phyloP scores from a whole-genome alignment of 2,113 vertebrate species.

The Sisor rabdophorus region DNA sequence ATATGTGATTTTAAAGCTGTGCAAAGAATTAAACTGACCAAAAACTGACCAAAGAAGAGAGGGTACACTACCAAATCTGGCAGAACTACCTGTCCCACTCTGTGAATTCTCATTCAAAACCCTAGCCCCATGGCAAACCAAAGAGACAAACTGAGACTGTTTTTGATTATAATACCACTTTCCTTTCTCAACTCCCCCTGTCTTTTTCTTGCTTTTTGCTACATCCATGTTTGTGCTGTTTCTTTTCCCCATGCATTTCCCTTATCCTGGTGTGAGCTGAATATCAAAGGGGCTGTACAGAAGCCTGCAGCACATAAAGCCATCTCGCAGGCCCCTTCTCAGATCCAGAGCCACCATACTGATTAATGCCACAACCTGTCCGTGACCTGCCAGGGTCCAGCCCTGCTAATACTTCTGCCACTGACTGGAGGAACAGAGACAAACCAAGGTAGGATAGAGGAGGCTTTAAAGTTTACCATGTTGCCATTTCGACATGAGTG shows the following conservation, averaged over 20 bases:
- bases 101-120: too few species aligned
- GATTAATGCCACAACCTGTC: slow-evolving; percentile 74
- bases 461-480: slow-evolving; percentile 23
- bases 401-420: slow-evolving; percentile 62
- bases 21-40: not conserved
- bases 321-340: slow-evolving; percentile 72
- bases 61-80: not conserved
- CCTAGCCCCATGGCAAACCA: slow-evolving; percentile 74
- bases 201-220: slow-evolving; percentile 66
- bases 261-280: slow-evolving; percentile 82
- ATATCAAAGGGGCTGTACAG: slow-evolving; percentile 84
- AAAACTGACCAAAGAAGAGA: not conserved
- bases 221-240: slow-evolving; percentile 68
- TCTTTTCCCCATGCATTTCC: slow-evolving; percentile 75
- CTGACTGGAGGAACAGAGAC: slow-evolving; percentile 49
- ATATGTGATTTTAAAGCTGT: not conserved
- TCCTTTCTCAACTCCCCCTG: slow-evolving; percentile 26
- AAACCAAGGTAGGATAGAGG: not conserved
- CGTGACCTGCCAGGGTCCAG: slow-evolving; percentile 61
- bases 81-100: too few species aligned
- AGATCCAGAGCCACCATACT: slow-evolving; percentile 72
- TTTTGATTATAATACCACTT: slow-evolving; percentile 76
- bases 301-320: slow-evolving; percentile 76
- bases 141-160: slow-evolving; percentile 78
- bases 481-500: slow-evolving; percentile 29